Evolutionary conservation across 2,888 invertebrate species (phyloP).

Genomic region (Listrodromus nycthemerus): DNA sequence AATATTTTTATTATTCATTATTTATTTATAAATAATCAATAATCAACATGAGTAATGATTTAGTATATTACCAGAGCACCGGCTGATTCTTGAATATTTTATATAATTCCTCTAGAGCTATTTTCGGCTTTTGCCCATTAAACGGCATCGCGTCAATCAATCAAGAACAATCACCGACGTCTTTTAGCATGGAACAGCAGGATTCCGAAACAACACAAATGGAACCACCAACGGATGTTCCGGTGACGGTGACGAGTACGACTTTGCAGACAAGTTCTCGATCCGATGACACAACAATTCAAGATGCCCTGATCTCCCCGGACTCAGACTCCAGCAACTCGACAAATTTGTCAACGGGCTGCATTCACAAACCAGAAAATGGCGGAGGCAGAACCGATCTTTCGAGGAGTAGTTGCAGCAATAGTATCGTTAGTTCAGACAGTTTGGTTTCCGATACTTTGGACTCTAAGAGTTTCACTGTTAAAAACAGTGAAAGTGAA

Average conservation of each 20-base stretch:
- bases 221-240: constrained; percentile 77
- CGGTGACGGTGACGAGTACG: constrained; percentile 77
- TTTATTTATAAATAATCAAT: no score
- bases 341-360: constrained; percentile 72
- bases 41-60: no score
- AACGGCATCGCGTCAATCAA: constrained; percentile 68
- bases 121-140: constrained; percentile 75
- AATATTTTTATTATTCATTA: constrained; percentile 8
- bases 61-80: no score
- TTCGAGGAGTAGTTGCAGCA: constrained; percentile 77
- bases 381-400: constrained; percentile 64
- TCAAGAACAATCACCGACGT: constrained; percentile 64
- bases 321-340: constrained; percentile 80
- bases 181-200: constrained; percentile 66
- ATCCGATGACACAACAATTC: constrained; percentile 81
- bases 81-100: constrained; percentile 1
- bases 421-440: constrained; percentile 80
- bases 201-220: constrained; percentile 70
- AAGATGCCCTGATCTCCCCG: constrained; percentile 80
- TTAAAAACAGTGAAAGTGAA: constrained; percentile 81
- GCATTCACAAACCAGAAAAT: constrained; percentile 69
- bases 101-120: constrained; percentile 66
- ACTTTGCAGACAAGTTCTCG: constrained; percentile 79
- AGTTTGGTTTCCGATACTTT: constrained; percentile 79
- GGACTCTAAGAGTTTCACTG: constrained; percentile 76